phyloP scores from a whole-genome alignment of 2,113 vertebrate genomes.

The Oreocharis arfaki region DNA sequence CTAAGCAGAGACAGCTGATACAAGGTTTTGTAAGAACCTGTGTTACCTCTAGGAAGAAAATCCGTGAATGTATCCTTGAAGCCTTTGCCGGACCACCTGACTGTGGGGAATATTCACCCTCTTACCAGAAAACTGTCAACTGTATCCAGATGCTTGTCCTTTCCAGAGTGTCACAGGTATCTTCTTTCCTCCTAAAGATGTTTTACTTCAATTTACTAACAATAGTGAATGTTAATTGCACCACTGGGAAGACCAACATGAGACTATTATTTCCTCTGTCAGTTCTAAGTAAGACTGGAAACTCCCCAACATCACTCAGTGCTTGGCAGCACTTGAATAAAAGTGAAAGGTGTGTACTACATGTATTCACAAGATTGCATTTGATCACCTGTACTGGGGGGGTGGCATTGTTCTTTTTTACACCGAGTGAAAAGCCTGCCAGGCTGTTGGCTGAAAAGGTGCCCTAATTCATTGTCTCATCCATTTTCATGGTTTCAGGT shows the following conservation, averaged over 20 bases:
- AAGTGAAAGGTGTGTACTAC: neutral
- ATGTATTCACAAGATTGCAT: neutral
- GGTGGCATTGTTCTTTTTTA: neutral
- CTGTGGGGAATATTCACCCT: conserved; percentile 86
- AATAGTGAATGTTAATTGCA: neutral
- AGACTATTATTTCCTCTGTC: neutral
- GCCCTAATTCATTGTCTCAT: neutral
- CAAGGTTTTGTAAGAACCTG: neutral
- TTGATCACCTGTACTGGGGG: neutral
- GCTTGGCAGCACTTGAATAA: neutral
- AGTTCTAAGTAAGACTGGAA: neutral
- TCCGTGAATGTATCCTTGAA: conserved; percentile 81
- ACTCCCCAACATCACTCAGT: neutral
- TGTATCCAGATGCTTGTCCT: conserved; percentile 80
- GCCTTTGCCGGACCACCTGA: conserved; percentile 89
- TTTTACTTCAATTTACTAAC: neutral
- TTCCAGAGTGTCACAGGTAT: conserved; percentile 80
- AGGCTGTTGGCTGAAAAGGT: neutral
- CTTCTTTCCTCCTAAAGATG: neutral
- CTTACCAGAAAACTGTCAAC: conserved; percentile 95
- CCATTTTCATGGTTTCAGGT: conserved; percentile 75
- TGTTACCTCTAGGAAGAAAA: conserved; percentile 72
- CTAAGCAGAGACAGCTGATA: neutral
- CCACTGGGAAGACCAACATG: neutral
- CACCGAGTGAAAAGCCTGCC: neutral